A percentile compares a stretch with the other conserved stretches of the same genome.
phyloP scores from a whole-genome alignment of 2,113 vertebrate species.

The Leptocoma aspasia region DNA sequence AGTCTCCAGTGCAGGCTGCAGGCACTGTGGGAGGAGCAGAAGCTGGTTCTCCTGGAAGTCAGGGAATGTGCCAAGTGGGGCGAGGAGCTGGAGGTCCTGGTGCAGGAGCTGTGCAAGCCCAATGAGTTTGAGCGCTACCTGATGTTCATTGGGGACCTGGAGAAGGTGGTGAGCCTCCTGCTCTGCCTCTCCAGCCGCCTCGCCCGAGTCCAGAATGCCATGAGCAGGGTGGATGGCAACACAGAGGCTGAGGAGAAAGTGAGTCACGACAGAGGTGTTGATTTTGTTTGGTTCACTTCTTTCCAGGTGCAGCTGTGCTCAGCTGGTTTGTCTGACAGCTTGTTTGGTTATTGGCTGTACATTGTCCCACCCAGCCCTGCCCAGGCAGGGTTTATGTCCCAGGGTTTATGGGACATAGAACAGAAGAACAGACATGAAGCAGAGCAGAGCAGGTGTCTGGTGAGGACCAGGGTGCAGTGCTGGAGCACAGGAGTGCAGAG shows the following conservation, averaged over 20 bases:
- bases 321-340: background rate
- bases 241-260: constrained; percentile 89
- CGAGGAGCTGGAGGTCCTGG: constrained; percentile 61
- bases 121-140: constrained; percentile 83
- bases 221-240: constrained; percentile 74
- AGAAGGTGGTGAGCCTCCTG: constrained; percentile 89
- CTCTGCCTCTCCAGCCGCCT: constrained; percentile 89
- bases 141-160: constrained; percentile 88
- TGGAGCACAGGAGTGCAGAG: background rate
- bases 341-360: background rate
- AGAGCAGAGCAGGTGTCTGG: background rate
- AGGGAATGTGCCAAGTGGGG: constrained; percentile 57
- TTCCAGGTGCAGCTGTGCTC: background rate
- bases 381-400: background rate
- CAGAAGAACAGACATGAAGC: background rate
- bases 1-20: constrained; percentile 70
- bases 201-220: constrained; percentile 83
- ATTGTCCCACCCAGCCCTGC: too few relatives aligned
- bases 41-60: constrained; percentile 61
- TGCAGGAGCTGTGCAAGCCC: constrained; percentile 75
- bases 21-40: constrained; percentile 63
- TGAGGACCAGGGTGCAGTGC: background rate
- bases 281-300: background rate
- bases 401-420: background rate
- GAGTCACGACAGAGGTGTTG: background rate